Base-by-base conservation (phyloP, 2,797 vertebrate species). In the Galaxias olidus region DNA sequence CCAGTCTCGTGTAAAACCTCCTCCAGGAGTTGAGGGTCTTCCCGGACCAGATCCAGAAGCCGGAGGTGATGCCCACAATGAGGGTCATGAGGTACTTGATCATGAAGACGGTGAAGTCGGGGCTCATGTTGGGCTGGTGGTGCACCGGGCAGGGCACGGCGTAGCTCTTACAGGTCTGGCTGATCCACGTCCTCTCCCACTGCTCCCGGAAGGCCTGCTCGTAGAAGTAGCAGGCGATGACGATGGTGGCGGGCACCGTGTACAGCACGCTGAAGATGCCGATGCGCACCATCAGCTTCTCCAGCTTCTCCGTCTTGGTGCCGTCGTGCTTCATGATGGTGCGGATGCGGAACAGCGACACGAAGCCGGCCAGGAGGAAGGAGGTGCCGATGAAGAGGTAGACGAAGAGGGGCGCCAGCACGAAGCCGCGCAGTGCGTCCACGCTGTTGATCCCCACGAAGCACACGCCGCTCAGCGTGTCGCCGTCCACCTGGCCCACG, bases 21-120 rank as follows among this genome's bases (percentile, higher is more conserved):
- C 95, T 94, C 96, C 96, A 98, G 3, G 96, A 98, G 84, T 95
- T 96, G 6, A 98, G 94, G 0, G 96, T 98, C 92, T 98, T 98
- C 50, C 96, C 95, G 0, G 96, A 98, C 96, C 96, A 98, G 90
- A 98, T 98, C 96, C 96, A 98, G 89, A 98, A 98, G 45, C 96
- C 96, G 0, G 96, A 98, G 1, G 96, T 98, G 89, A 98, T 98
- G 71, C 96, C 96, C 84, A 98, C 96, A 0, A 98, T 97, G 74
- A 98, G 92, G 7, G 95, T 98, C 96, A 98, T 98, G 69, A 98
- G 95, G 81, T 98, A 98, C 72, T 98, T 98, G 79, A 98, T 97
- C 96, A 98, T 98, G 88, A 97, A 98, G 86, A 98, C 95, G 0
- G 96, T 98, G 87, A 98, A 98, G 88, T 98, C 96, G 0, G 96